Percentiles rank a stretch among this genome's conserved stretches.
phyloP scores from a whole-genome alignment of 2,797 vertebrate species.

The Numenius phaeopus region DNA sequence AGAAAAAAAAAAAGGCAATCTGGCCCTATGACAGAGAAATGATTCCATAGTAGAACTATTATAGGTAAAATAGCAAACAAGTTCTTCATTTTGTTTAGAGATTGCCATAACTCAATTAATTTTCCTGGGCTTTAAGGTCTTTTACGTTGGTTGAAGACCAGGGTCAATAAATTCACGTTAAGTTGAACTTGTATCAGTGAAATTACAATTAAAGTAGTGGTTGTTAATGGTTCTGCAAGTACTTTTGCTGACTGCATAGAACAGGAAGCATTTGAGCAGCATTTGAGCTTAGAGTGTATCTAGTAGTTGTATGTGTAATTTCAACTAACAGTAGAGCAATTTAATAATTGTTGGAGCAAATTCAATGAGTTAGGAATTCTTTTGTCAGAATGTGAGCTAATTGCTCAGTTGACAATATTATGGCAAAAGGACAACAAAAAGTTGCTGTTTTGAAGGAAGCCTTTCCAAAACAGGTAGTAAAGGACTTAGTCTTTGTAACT shows the following conservation, averaged over 20 bases:
- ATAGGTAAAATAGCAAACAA: neutral
- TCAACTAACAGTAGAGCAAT: neutral
- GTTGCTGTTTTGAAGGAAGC: neutral
- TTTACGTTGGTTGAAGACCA: neutral
- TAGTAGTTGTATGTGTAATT: neutral
- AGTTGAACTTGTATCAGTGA: neutral
- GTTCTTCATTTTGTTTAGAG: neutral
- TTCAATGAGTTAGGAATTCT: neutral
- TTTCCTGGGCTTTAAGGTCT: neutral
- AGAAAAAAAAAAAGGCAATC: accelerated
- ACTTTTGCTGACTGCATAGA: neutral
- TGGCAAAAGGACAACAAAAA: neutral
- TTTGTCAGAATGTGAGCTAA: neutral
- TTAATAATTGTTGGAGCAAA: neutral
- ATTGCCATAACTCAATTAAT: neutral
- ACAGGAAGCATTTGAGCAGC: neutral
- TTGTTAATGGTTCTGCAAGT: neutral
- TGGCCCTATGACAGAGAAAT: neutral
- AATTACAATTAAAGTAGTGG: neutral
- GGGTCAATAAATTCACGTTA: neutral
- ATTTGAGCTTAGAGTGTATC: neutral
- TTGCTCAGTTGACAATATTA: neutral
- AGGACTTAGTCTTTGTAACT: neutral
- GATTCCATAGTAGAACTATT: neutral
- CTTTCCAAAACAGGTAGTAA: neutral